These are phyloP conservation scores for Dioctria rufipes DNA, from an alignment of 2,888 invertebrate species.

Conservation along the genomic window DNA sequence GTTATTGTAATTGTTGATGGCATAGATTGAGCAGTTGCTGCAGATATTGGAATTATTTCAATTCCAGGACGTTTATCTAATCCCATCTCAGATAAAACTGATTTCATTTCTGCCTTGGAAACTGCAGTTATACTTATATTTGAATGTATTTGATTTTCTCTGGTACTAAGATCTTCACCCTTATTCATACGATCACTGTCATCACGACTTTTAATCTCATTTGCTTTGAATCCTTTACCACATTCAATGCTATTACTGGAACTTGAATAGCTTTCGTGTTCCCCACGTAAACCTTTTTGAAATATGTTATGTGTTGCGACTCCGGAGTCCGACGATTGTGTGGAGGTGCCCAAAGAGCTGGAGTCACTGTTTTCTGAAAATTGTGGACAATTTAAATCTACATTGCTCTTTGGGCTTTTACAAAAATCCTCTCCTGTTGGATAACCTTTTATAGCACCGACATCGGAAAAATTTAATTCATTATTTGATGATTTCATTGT, in stretches of 20 bases:
- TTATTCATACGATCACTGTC: neutral
- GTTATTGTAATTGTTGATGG: constrained; percentile 91
- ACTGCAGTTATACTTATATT: constrained; percentile 66
- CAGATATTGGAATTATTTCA: constrained; percentile 86
- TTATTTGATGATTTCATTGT: constrained; percentile 41
- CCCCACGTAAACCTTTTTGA: constrained; percentile 29
- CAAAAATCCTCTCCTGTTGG: constrained; percentile 72
- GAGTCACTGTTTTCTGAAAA: constrained; percentile 69
- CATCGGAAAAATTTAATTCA: constrained; percentile 49
- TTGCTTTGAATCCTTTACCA: constrained; percentile 1
- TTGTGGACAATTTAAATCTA: constrained; percentile 61
- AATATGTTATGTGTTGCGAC: constrained; percentile 67
- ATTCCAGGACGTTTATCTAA: constrained; percentile 83
- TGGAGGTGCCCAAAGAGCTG: constrained; percentile 74
- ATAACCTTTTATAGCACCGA: constrained; percentile 42
- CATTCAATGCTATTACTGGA: neutral
- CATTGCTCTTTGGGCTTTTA: constrained; percentile 74
- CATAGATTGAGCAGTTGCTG: constrained; percentile 75
- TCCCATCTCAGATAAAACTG: constrained; percentile 75
- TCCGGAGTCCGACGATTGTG: constrained; percentile 66
- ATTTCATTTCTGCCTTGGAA: constrained; percentile 75
- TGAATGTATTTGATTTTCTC: constrained; percentile 23
- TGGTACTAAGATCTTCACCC: neutral
- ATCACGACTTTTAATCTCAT: neutral
- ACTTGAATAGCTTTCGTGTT: neutral